These are phyloP conservation scores for Pseudomyrmex concolor DNA, from an alignment of 1,140 invertebrate genomes.

Conservation along the genomic window DNA sequence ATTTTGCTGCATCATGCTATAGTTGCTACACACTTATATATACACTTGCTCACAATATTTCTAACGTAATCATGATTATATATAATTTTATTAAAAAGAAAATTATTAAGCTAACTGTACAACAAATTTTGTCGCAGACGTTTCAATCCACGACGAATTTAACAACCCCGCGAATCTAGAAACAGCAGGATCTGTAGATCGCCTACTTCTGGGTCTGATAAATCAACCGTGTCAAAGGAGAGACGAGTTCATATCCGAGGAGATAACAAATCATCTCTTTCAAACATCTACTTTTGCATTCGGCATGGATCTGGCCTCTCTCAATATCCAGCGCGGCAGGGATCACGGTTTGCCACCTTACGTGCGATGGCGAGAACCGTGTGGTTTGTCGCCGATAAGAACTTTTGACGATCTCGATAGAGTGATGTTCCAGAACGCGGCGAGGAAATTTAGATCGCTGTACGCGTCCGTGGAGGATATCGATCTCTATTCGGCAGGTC, in stretches of 20 bases:
- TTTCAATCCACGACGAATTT: constrained; percentile 91
- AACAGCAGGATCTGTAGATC: constrained; percentile 91
- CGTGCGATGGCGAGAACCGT: constrained; percentile 92
- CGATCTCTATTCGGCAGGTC: constrained; percentile 95
- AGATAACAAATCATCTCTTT: constrained; percentile 95
- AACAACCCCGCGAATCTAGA: constrained; percentile 87
- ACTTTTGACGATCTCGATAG: constrained; percentile 91
- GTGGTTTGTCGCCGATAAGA: constrained; percentile 89
- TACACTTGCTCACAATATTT: too few species aligned
- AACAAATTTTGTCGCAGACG: constrained; percentile 86
- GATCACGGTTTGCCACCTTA: constrained; percentile 96
- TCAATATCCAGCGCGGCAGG: constrained; percentile 94
- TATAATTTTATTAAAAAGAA: neutral
- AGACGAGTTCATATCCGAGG: constrained; percentile 92
- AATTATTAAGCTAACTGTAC: neutral
- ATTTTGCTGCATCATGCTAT: too few species aligned
- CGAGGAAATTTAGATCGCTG: constrained; percentile 87
- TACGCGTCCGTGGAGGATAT: constrained; percentile 93
- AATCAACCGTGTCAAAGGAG: constrained; percentile 92
- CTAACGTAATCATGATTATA: neutral
- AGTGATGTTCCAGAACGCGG: constrained; percentile 89
- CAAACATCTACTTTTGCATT: constrained; percentile 90
- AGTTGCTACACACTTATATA: neutral
- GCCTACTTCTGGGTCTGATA: constrained; percentile 90
- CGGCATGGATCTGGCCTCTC: constrained; percentile 95